These are phyloP conservation scores for Oophaga pumilio DNA, from an alignment of 2,113 vertebrate species.

Conservation along the genomic window DNA sequence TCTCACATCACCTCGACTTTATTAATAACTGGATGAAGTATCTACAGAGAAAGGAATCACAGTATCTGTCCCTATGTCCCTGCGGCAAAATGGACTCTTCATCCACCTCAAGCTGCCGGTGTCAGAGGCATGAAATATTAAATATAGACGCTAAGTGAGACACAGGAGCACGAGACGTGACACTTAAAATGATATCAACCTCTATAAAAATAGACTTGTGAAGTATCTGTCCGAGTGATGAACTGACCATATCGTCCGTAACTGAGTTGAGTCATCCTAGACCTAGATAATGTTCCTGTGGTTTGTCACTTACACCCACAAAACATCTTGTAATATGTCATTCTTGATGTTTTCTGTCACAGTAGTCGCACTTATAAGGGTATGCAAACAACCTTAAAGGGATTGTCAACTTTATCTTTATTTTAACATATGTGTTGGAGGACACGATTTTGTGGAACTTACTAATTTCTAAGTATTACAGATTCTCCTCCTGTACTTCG, in stretches of 20 bases:
- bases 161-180: neutral
- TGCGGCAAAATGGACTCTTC: neutral
- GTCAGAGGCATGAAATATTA: conserved; percentile 21
- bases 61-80: neutral
- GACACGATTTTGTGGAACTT: no score
- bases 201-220: conserved; percentile 12
- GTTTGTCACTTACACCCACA: neutral
- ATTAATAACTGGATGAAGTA: neutral
- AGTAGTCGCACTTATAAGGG: no score
- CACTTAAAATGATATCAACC: neutral
- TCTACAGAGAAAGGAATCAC: neutral
- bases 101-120: neutral
- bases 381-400: no score
- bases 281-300: neutral
- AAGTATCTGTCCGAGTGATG: conserved; percentile 1
- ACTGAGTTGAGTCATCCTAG: neutral
- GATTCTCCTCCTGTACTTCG: no score
- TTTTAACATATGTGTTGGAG: no score
- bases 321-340: neutral
- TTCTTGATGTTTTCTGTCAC: neutral
- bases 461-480: no score
- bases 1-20: neutral
- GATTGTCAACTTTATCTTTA: no score
- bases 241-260: neutral
- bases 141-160: conserved; percentile 30